Evolutionary conservation across 2,113 vertebrate genomes (phyloP).

Genomic region (Rhinoptilus africanus): DNA sequence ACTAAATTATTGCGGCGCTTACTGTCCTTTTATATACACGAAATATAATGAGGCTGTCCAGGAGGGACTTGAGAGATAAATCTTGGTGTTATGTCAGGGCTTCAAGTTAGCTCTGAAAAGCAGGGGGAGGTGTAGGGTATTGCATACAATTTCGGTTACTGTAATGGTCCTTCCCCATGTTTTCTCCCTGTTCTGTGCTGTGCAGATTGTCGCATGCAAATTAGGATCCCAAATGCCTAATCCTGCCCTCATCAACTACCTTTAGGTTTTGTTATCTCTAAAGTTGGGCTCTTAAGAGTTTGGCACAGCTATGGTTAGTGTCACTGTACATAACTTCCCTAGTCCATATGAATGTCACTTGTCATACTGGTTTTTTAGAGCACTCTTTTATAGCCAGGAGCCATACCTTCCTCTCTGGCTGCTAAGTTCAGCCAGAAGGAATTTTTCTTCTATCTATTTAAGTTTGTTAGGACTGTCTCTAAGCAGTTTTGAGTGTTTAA

Average conservation of each 20-base stretch:
- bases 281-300: neutral
- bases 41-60: neutral
- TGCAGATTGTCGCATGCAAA: neutral
- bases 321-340: neutral
- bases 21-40: neutral
- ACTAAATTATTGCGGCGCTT: neutral
- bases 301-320: neutral
- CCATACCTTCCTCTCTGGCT: neutral
- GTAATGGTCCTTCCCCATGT: neutral
- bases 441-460: neutral
- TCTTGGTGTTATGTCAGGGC: neutral
- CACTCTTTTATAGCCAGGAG: neutral
- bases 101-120: neutral
- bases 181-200: neutral
- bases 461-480: neutral
- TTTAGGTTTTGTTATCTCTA: neutral
- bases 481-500: neutral
- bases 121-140: neutral
- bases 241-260: neutral
- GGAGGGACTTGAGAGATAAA: neutral
- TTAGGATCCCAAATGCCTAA: neutral
- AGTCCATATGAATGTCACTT: neutral
- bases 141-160: accelerated
- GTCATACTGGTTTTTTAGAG: neutral
- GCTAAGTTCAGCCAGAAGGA: neutral